Base-by-base conservation (phyloP, 2,888 invertebrate genomes). In the Acrobasis consociella region DNA sequence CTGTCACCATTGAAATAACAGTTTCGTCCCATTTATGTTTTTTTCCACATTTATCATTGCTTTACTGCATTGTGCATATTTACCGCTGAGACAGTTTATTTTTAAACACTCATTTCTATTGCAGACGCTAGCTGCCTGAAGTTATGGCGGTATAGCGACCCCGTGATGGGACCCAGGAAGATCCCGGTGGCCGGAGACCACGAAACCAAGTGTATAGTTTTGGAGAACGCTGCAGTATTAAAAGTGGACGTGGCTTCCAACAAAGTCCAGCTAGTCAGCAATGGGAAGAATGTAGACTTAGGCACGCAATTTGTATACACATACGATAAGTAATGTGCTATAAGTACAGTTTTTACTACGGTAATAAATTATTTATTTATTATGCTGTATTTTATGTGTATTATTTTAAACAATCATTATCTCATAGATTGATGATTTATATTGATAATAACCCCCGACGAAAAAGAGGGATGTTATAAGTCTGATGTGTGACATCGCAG, bases 71-170 rank as follows among this genome's bases (percentile, higher is more conserved):
- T 31, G 7, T 31, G 31, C 31, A 31, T 22, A 31, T 7, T 5
- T 31, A 31, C 31, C 31, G 31, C 31, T 31, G 0, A 2, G 8
- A 31, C 31, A 7, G 31, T 31, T 31, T 31, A 31, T 11, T 46
- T 49, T 17, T 22, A 31, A 58, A 22, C 7, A 15, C 0, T 38
- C 9, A n/a, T 53, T 63, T 17, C 51, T 52, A 3, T 46, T 46
- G 3, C 85, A 96, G 97, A 95, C 83, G 70, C 91, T 3, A 91
- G 86, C 60, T 85, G 88, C 15, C 84, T 98, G 10, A 93, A 94
- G 73, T 79, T 99, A 11, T 96, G 97, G 94, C 94, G 96, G 22
- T 97, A 95, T 86, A 91, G 94, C 63, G 97, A 98, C 85, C 95
- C 97, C 0, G 71, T 93, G 1, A 69, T 96, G 37, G 98, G 97